Percentiles rank a stretch among this genome's conserved stretches.
Evolutionary conservation across 2,113 vertebrate species (phyloP).

Genomic region (Gadus macrocephalus): DNA sequence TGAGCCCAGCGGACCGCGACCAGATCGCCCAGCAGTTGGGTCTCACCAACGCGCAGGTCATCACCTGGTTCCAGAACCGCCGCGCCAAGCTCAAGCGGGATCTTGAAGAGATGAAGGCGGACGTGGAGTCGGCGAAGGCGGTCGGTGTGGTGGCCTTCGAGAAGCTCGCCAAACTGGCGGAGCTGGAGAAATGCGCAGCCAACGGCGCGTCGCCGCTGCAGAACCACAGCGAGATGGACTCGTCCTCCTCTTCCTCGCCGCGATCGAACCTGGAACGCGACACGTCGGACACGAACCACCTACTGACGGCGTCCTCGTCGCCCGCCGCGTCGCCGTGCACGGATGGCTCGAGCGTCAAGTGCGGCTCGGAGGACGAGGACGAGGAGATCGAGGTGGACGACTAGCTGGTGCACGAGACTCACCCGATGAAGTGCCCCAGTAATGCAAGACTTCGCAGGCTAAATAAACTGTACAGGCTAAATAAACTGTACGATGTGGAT

Average conservation of each 20-base stretch:
- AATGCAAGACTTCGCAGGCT: background rate
- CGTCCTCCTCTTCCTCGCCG: constrained; percentile 29
- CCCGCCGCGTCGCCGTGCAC: constrained; percentile 73
- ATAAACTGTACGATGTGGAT: constrained; percentile 16
- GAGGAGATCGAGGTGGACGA: constrained; percentile 92
- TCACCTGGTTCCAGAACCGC: constrained; percentile 90
- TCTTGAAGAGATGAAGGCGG: constrained; percentile 88
- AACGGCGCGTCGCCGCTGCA: constrained; percentile 54
- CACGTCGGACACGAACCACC: constrained; percentile 45
- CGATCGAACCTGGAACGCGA: constrained; percentile 38
- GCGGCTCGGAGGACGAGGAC: constrained; percentile 85
- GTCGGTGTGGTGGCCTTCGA: constrained; percentile 75
- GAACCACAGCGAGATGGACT: constrained; percentile 57
- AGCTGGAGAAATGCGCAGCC: constrained; percentile 78
- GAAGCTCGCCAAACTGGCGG: constrained; percentile 83
- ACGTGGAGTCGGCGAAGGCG: constrained; percentile 86
- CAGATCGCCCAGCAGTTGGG: constrained; percentile 88
- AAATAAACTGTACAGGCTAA: background rate
- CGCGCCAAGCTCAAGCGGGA: constrained; percentile 87
- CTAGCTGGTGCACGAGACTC: constrained; percentile 47
- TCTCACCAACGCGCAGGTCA: constrained; percentile 87
- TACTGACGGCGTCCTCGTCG: constrained; percentile 66
- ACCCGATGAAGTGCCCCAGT: background rate
- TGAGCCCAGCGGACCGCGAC: constrained; percentile 86
- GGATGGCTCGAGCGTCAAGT: constrained; percentile 76